phyloP scores from a whole-genome alignment of 2,888 invertebrate genomes.

The Pedicia rivosa region DNA sequence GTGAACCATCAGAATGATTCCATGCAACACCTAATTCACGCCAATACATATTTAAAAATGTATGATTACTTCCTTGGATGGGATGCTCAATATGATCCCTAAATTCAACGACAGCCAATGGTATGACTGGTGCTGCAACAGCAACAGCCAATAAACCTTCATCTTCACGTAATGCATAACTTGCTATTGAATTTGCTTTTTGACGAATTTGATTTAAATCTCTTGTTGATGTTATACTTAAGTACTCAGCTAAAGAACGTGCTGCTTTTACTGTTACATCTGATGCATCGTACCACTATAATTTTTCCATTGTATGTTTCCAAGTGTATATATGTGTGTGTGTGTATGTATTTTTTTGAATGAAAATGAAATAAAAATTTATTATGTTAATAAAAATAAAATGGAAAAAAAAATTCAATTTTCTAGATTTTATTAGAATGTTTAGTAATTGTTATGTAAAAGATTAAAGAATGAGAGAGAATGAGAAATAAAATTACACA shows the following conservation, averaged over 20 bases:
- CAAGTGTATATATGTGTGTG: too few species aligned
- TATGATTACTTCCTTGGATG: conserved; percentile 27
- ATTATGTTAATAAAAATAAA: too few species aligned
- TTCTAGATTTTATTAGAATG: too few species aligned
- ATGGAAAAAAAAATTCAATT: too few species aligned
- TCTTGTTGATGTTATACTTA: conserved; percentile 19
- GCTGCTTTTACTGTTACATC: conserved; percentile 28
- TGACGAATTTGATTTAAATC: conserved; percentile 23
- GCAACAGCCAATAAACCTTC: conserved; percentile 30
- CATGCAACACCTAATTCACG: conserved; percentile 29
- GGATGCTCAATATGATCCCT: conserved; percentile 26
- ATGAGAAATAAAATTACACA: too few species aligned
- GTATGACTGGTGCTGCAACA: conserved; percentile 29
- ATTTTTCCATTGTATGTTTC: neutral
- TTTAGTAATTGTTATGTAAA: too few species aligned
- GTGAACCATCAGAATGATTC: conserved; percentile 28
- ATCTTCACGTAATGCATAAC: conserved; percentile 27
- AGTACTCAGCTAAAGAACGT: conserved; percentile 27
- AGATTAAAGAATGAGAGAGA: too few species aligned
- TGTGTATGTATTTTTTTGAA: too few species aligned
- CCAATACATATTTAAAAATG: conserved; percentile 29
- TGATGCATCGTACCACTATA: conserved; percentile 27
- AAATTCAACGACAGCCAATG: conserved; percentile 31
- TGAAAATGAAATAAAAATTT: too few species aligned
- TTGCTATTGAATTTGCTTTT: conserved; percentile 27